Base-by-base conservation (phyloP, 2,797 vertebrate species). In the Microctenopoma stevenorrisi region DNA sequence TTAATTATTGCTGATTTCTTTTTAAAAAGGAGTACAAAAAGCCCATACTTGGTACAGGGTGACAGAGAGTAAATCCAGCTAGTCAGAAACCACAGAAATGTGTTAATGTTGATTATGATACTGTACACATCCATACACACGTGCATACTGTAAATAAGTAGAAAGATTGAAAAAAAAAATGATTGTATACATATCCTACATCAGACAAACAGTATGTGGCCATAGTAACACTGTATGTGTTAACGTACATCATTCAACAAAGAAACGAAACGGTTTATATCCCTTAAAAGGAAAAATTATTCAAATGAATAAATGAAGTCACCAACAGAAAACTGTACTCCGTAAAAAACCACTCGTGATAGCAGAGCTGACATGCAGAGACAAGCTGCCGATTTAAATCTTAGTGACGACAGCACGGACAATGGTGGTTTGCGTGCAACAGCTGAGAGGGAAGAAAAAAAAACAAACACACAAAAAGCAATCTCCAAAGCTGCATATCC, bases 1-100 rank as follows among this genome's bases (percentile, higher is more conserved):
- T 83, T 85, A 86, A 86, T 91, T 93, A 93, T 93, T 94, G 91
- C 93, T 89, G 78, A 72, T 58, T 73, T 80, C 13, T 83, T 86
- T 83, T 82, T 89, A 42, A 86, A 88, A 88, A 81, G 38, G 47
- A 74, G n/a, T 85, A 88, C 30, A 88, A 89, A 85, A 86, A 73
- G 42, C 49, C 64, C 76, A 80, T 64, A 78, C 65, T 58, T 87
- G 64, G 80, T 84, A 82, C 61, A 76, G 76, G 58, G 25, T 62
- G n/a, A 69, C 47, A 78, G 70, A 82, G 64, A 63, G 38, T 61
- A 65, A 56, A 70, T 57, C 6, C 63, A 74, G 66, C 51, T 44
- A 79, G 55, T 66, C 30, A 48, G 68, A 79, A 68, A 71, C 55
- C 58, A 44, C n/a, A 33, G 1, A 12, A 81, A 50, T 50, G 56